phyloP scores from a whole-genome alignment of 1,140 invertebrate genomes.

The Aleiodes sp. region DNA sequence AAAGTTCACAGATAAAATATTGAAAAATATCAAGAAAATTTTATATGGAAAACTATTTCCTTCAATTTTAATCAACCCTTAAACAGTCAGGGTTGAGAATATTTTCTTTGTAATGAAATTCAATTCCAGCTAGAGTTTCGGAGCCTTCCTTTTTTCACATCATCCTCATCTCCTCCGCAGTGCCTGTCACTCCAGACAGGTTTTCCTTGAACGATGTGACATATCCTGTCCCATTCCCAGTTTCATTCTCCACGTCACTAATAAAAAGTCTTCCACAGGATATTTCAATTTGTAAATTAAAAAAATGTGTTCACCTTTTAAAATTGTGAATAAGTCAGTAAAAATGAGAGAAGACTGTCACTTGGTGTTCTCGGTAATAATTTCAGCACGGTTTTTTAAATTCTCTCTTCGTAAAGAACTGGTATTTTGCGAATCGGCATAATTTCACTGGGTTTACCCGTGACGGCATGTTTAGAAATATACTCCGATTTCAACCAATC shows the following conservation, averaged over 20 bases:
- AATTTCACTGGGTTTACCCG: slow-evolving; percentile 19
- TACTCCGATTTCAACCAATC: not conserved
- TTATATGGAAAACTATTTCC: too few species aligned
- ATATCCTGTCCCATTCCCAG: not conserved
- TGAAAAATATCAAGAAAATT: too few species aligned
- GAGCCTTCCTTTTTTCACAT: not conserved
- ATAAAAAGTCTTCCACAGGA: too few species aligned
- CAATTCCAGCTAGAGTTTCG: slow-evolving; percentile 6
- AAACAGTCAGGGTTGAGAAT: not conserved
- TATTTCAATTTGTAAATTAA: too few species aligned
- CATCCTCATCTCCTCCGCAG: too few species aligned
- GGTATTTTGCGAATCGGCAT: slow-evolving; percentile 25
- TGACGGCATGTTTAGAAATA: not conserved
- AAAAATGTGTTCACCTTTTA: not conserved
- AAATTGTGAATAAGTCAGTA: slow-evolving; percentile 4
- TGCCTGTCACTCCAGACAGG: slow-evolving; percentile 2
- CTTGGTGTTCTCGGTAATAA: not conserved
- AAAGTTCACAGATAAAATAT: too few species aligned
- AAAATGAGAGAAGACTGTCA: too few species aligned
- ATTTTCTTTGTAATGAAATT: slow-evolving; percentile 1
- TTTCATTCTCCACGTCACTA: not conserved
- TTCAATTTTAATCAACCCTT: slow-evolving; percentile 7
- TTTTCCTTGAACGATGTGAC: slow-evolving; percentile 12
- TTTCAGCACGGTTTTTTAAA: not conserved
- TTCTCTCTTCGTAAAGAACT: not conserved